phyloP scores from a whole-genome alignment of 2,888 invertebrate species.

The Apamea crenata region DNA sequence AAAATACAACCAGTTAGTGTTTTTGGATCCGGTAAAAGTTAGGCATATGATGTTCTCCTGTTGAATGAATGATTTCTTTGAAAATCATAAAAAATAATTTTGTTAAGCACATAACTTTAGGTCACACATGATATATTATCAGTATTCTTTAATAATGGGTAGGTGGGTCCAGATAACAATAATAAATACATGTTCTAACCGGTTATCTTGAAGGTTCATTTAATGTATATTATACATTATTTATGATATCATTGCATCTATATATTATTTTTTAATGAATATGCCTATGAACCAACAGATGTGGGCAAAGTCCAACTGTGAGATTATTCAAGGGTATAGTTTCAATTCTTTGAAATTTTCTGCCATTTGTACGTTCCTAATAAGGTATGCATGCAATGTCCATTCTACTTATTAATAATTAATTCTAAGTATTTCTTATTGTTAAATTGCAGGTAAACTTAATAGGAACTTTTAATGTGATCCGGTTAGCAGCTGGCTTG shows the following conservation, averaged over 20 bases:
- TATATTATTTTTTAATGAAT: not conserved
- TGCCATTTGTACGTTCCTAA: not conserved
- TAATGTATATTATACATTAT: not conserved
- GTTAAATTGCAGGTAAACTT: slow-evolving; percentile 94
- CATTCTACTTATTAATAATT: not conserved
- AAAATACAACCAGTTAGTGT: no score
- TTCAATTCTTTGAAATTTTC: not conserved
- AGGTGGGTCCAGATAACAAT: no score
- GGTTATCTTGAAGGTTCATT: not conserved
- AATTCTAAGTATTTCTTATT: not conserved
- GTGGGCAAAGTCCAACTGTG: not conserved
- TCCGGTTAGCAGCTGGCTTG: slow-evolving; percentile 94
- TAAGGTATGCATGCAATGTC: not conserved
- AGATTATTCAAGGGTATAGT: not conserved
- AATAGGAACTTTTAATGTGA: slow-evolving; percentile 98
- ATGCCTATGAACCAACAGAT: not conserved
- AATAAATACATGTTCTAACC: not conserved
- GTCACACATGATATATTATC: slow-evolving; percentile 20
- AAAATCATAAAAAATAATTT: slow-evolving; percentile 10
- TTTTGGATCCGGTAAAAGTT: no score
- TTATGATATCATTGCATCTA: not conserved
- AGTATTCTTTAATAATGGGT: slow-evolving; percentile 10
- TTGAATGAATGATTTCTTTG: not conserved
- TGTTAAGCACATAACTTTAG: not conserved
- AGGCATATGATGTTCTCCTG: not conserved